Evolutionary conservation across 2,113 vertebrate genomes (phyloP).

Genomic region (Nannobrachium achirus): DNA sequence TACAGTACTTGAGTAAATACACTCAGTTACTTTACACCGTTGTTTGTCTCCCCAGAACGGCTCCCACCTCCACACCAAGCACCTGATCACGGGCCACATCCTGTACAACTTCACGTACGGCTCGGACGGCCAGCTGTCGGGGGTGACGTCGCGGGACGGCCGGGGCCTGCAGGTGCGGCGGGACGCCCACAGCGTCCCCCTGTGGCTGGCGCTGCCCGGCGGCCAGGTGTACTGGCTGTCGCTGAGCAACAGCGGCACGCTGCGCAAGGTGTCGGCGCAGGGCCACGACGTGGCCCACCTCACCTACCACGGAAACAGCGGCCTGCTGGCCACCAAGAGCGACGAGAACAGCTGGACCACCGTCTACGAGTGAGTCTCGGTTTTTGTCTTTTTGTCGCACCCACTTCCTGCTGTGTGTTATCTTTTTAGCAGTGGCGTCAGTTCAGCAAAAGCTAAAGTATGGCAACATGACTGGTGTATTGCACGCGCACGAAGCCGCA

Average conservation of each 20-base stretch:
- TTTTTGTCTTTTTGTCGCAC: constrained; percentile 11
- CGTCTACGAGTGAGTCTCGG: constrained; percentile 90
- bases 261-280: constrained; percentile 94
- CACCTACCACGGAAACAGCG: constrained; percentile 93
- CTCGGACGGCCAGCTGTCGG: constrained; percentile 83
- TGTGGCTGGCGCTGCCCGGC: constrained; percentile 92
- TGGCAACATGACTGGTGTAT: no score
- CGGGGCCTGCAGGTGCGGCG: constrained; percentile 88
- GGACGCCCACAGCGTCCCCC: constrained; percentile 87
- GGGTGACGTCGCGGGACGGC: constrained; percentile 83
- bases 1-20: no score
- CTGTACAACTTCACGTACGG: constrained; percentile 94
- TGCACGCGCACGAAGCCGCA: no score
- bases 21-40: neutral
- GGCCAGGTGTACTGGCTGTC: constrained; percentile 96
- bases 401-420: neutral
- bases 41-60: constrained; percentile 78
- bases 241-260: constrained; percentile 89
- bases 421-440: no score
- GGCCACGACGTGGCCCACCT: constrained; percentile 94
- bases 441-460: no score
- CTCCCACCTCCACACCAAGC: constrained; percentile 92
- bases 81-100: constrained; percentile 93
- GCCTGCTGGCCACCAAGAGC: constrained; percentile 95
- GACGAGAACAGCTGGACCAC: constrained; percentile 98